Conservation (phyloP, 2,113 vertebrate species). For the Cettia cetti region DNA sequence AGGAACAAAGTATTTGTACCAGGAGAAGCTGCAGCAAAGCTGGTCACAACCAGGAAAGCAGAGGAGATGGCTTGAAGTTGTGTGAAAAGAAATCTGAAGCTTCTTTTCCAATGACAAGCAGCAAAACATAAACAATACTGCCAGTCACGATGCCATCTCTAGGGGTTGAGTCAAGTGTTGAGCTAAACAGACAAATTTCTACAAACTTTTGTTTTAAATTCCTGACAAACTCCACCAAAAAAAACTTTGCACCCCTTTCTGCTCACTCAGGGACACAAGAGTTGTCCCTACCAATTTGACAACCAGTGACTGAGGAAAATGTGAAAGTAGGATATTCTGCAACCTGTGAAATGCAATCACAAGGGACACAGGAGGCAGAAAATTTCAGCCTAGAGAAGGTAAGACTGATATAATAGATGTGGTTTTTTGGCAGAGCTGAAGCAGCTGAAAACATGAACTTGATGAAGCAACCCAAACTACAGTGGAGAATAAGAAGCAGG, state of each 20-base stretch:
- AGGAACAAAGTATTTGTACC: neutral
- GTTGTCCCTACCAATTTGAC: neutral
- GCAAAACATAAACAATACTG: neutral
- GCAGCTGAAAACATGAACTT: neutral
- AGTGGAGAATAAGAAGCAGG: neutral
- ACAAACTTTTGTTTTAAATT: neutral
- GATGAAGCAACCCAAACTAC: neutral
- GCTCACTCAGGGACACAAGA: neutral
- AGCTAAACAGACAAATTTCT: neutral
- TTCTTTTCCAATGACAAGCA: neutral
- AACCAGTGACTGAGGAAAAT: neutral
- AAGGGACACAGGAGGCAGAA: neutral
- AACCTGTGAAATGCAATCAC: neutral
- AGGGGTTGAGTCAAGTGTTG: neutral
- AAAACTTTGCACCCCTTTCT: neutral
- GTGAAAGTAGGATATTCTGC: neutral
- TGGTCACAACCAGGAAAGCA: neutral
- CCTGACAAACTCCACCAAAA: neutral
- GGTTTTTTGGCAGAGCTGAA: neutral
- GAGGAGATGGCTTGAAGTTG: neutral
- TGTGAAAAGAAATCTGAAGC: neutral
- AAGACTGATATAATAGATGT: neutral
- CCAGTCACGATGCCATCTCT: neutral
- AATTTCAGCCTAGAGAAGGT: neutral
- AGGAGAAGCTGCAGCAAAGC: neutral